Evolutionary conservation across 2,797 vertebrate genomes (phyloP).

Genomic region (Ispidina lecontei): DNA sequence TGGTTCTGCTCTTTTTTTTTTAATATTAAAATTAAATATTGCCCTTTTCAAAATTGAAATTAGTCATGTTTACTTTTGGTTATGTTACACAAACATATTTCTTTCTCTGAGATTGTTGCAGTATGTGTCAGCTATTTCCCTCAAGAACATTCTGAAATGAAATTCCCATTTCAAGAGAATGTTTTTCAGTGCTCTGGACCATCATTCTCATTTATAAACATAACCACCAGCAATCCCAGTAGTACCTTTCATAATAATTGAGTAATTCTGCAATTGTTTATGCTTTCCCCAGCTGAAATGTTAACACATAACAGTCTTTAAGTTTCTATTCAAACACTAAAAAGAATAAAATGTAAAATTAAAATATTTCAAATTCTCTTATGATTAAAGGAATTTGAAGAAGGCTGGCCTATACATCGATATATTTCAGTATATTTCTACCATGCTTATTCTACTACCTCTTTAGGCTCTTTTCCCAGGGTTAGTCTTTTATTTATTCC

Average conservation of each 20-base stretch:
- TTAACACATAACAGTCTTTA: not conserved
- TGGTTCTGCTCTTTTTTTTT: not conserved
- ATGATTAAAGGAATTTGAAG: not conserved
- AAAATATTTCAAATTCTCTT: constrained; percentile 27
- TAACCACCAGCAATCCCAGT: constrained; percentile 7
- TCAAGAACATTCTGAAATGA: constrained; percentile 46
- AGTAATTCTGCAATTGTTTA: constrained; percentile 51
- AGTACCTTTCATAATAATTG: constrained; percentile 35
- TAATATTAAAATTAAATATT: constrained; percentile 27
- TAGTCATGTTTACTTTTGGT: not conserved
- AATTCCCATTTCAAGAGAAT: constrained; percentile 38
- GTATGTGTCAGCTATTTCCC: constrained; percentile 54
- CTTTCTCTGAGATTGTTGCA: constrained; percentile 7
- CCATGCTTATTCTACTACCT: not conserved
- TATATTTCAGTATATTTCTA: not conserved
- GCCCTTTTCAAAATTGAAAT: constrained; percentile 30
- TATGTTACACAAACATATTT: constrained; percentile 52
- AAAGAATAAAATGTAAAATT: constrained; percentile 8
- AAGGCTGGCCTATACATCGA: not conserved
- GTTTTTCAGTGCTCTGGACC: constrained; percentile 44
- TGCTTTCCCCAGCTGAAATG: constrained; percentile 35
- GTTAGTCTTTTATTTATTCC: not conserved
- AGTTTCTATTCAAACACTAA: constrained; percentile 14
- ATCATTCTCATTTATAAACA: constrained; percentile 55
- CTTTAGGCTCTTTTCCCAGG: not conserved